phyloP scores from a whole-genome alignment of 2,113 vertebrate species.

The Pterocles orientalis region DNA sequence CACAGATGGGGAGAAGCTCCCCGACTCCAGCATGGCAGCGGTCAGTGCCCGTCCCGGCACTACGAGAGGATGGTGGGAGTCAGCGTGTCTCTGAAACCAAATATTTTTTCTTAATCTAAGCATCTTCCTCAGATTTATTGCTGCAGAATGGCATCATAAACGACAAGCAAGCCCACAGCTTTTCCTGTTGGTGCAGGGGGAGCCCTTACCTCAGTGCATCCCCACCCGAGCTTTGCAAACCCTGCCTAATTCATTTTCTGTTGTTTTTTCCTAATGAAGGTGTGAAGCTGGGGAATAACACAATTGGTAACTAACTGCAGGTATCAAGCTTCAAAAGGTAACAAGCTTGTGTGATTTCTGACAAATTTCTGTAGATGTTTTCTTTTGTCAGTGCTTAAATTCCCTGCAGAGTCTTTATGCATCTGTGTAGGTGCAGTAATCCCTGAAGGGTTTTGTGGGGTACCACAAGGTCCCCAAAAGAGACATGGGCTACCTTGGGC shows the following conservation, averaged over 20 bases:
- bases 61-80: neutral
- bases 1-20: neutral
- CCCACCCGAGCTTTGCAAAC: neutral
- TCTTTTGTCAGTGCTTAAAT: neutral
- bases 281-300: neutral
- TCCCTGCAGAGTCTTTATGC: neutral
- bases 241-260: neutral
- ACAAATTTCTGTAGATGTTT: neutral
- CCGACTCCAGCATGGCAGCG: neutral
- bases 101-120: neutral
- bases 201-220: neutral
- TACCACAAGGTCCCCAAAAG: neutral
- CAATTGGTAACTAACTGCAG: neutral
- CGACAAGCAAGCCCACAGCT: neutral
- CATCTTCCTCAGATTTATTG: neutral
- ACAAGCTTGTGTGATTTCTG: neutral
- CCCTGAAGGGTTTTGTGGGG: neutral
- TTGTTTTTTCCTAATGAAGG: neutral
- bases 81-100: neutral
- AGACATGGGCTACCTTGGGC: neutral
- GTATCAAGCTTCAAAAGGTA: neutral
- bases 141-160: neutral
- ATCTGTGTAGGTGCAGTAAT: rapidly evolving
- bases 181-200: neutral
- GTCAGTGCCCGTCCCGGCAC: neutral